These are phyloP conservation scores for Manduca sexta DNA, from an alignment of 1,140 invertebrate species.

Conservation along the genomic window DNA sequence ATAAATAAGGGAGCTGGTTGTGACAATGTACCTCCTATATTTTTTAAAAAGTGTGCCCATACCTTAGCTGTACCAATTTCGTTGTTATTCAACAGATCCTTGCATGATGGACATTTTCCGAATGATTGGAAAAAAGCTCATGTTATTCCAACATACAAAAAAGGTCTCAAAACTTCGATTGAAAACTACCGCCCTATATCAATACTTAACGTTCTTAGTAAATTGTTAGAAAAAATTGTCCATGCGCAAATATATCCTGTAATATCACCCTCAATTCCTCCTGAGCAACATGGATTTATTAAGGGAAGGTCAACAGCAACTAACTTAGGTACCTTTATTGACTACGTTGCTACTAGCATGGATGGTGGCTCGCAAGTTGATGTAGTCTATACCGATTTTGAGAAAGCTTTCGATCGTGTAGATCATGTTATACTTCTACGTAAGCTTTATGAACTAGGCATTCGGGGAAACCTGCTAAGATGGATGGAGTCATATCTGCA, in stretches of 20 bases:
- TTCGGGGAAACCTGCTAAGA: neutral
- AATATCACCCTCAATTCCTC: conserved; percentile 3
- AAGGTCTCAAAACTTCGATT: too few relatives aligned
- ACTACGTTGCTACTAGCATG: conserved; percentile 6
- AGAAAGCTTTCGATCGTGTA: conserved; percentile 19
- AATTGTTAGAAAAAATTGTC: conserved; percentile 17
- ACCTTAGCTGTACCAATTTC: too few relatives aligned
- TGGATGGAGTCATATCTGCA: conserved; percentile 2
- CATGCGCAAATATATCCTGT: conserved; percentile 9
- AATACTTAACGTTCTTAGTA: too few relatives aligned
- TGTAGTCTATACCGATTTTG: conserved; percentile 17
- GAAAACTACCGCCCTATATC: too few relatives aligned
- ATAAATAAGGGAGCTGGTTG: too few relatives aligned
- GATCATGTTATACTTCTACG: conserved; percentile 14
- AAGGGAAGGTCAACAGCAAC: conserved; percentile 10
- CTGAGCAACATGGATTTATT: conserved; percentile 19
- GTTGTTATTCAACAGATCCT: too few relatives aligned
- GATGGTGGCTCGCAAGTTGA: conserved; percentile 10
- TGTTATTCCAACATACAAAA: too few relatives aligned
- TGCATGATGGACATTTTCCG: too few relatives aligned
- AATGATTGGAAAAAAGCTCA: too few relatives aligned
- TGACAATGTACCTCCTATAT: too few relatives aligned
- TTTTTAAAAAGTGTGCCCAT: too few relatives aligned
- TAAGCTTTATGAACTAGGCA: conserved; percentile 5
- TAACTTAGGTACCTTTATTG: conserved; percentile 11